A percentile compares a stretch with the other conserved stretches of the same genome.
These are phyloP conservation scores for Danio aesculapii DNA, from an alignment of 2,797 vertebrate genomes.

Conservation along the genomic window DNA sequence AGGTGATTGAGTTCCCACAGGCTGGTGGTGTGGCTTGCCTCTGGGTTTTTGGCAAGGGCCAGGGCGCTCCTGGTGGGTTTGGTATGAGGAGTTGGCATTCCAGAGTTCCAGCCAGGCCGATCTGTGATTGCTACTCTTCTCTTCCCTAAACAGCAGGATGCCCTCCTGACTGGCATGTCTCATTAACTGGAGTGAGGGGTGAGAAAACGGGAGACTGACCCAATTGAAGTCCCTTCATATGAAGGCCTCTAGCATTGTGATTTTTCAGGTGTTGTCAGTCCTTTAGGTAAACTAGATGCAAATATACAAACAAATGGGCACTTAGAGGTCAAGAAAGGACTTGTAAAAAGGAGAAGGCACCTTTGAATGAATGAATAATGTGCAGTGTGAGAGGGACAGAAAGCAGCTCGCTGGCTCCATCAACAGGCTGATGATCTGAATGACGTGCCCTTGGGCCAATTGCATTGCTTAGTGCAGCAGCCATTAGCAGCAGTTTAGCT, in stretches of 20 bases:
- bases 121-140: constrained; percentile 74
- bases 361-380: constrained; percentile 55
- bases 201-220: constrained; percentile 61
- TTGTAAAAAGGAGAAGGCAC: constrained; percentile 61
- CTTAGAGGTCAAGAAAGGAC: constrained; percentile 34
- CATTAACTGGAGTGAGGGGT: constrained; percentile 68
- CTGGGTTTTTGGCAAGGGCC: constrained; percentile 56
- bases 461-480: constrained; percentile 2
- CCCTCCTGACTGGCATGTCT: constrained; percentile 78
- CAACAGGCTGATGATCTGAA: constrained; percentile 51
- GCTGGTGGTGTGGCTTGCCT: constrained; percentile 25
- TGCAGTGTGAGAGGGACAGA: constrained; percentile 5
- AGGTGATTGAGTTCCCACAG: constrained; percentile 62
- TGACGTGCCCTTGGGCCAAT: constrained; percentile 28
- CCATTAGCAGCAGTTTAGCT: constrained; percentile 34
- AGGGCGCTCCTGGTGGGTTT: constrained; percentile 64
- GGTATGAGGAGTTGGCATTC: constrained; percentile 73
- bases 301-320: constrained; percentile 48
- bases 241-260: not conserved
- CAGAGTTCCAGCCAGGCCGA: constrained; percentile 81
- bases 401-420: constrained; percentile 60
- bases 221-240: constrained; percentile 12
- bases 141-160: constrained; percentile 75
- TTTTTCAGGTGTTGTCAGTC: constrained; percentile 20
- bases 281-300: constrained; percentile 63